A percentile compares a stretch with the other conserved stretches of the same genome.
phyloP scores from a whole-genome alignment of 2,797 vertebrate genomes.

The Sebastes cheni region DNA sequence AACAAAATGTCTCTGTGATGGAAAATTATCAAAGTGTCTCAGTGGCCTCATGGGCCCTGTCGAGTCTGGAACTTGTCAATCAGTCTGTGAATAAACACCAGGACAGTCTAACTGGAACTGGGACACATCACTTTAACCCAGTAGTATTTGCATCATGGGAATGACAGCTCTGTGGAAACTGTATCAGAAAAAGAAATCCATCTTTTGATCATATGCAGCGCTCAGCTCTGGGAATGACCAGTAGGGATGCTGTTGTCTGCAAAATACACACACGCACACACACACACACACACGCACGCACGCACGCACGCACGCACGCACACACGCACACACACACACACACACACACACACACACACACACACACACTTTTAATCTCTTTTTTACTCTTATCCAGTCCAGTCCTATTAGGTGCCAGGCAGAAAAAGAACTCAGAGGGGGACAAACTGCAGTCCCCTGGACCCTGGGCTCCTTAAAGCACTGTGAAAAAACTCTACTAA shows the following conservation, averaged over 20 bases:
- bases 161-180: conserved; percentile 33
- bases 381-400: conserved; percentile 55
- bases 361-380: conserved; percentile 42
- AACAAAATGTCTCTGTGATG: conserved; percentile 36
- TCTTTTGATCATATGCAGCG: conserved; percentile 28
- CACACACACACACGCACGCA: neutral
- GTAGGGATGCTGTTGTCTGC: conserved; percentile 71
- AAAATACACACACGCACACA: conserved; percentile 2
- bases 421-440: conserved; percentile 57
- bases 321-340: neutral
- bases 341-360: neutral
- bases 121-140: conserved; percentile 55
- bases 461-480: conserved; percentile 66
- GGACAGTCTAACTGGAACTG: conserved; percentile 57
- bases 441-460: conserved; percentile 65
- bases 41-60: conserved; percentile 19
- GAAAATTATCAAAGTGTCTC: conserved; percentile 46
- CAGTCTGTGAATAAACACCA: conserved; percentile 51
- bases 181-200: neutral
- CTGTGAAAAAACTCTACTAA: conserved; percentile 61
- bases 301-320: too few relatives aligned
- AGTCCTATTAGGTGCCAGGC: conserved; percentile 41
- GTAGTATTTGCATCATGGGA: conserved; percentile 38
- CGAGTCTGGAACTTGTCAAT: conserved; percentile 46
- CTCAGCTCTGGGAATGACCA: conserved; percentile 54